Base-by-base conservation (phyloP, 2,797 vertebrate genomes). In the Coregonus suidteri region DNA sequence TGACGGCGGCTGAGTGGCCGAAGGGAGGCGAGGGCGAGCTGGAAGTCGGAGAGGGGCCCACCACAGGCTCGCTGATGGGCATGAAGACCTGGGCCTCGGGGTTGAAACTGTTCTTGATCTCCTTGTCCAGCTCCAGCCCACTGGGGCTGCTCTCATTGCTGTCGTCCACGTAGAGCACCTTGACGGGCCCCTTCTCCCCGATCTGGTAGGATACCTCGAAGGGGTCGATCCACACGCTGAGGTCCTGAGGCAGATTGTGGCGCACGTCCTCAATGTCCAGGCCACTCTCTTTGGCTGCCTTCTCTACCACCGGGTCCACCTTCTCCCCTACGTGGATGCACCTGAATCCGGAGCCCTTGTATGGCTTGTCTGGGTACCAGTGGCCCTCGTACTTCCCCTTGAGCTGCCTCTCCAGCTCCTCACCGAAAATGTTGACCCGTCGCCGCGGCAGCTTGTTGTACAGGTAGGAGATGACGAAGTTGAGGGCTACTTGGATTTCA, bases 401-500 rank as follows among this genome's bases (percentile, higher is more conserved):
- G 85, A 98, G 94, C 91, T 98, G 97, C 88, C 97, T 95, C 90
- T 98, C 97, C 84, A 99, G 93, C 93, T 99, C 98, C 95, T 99
- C 97, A 67, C 97, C 98, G 74, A 99, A 99, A 91, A 98, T 98
- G 94, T 99, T 99, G 93, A 98, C 97, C 75, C 97, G 95, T 90
- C 97, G 94, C 86, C 98, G 93, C 66, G 98, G 97, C 94, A 99
- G 95, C 93, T 99, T 98, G 95, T 99, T 99, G 90, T 99, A 99
- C 92, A 99, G 93, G 94, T 99, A 99, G 0, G 98, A 99, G 95
- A 99, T 99, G 90, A 99, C 98, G 94, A 99, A 99, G 94, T 99
- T 99, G 93, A 99, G 96, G 93, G 98, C 98, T 95, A 99, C 97
- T 97, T 99, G 97, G 95, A 99, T 99, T 96, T 99, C 98, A 95